Percentiles rank a stretch among this genome's conserved stretches.
phyloP scores from a whole-genome alignment of 2,888 invertebrate genomes.

The Dyspetes luteomarginatus region DNA sequence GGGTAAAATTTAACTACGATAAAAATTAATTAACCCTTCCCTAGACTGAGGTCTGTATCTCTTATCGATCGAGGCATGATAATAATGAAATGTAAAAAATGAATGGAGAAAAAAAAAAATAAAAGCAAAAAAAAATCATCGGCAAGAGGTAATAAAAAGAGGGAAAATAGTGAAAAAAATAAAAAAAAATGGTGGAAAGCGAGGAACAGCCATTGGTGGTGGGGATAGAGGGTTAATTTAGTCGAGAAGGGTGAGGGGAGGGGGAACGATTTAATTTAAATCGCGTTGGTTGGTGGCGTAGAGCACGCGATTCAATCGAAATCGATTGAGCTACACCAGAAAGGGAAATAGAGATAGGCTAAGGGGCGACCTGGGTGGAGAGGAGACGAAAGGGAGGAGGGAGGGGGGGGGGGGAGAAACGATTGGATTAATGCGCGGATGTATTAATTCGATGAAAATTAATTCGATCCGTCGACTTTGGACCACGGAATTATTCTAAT shows the following conservation, averaged over 20 bases:
- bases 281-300: slow-evolving; percentile 64
- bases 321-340: slow-evolving; percentile 75
- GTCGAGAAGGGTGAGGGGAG: slow-evolving; percentile 45
- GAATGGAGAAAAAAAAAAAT: too few relatives aligned
- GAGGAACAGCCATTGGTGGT: slow-evolving; percentile 34
- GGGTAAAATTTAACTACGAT: background rate
- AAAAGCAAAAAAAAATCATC: slow-evolving; percentile 16
- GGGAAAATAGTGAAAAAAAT: slow-evolving; percentile 22
- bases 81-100: slow-evolving; percentile 46
- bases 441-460: slow-evolving; percentile 82
- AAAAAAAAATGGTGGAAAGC: slow-evolving; percentile 16
- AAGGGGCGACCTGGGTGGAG: slow-evolving; percentile 7
- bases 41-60: background rate
- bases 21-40: background rate
- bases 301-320: slow-evolving; percentile 78
- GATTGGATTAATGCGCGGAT: slow-evolving; percentile 80
- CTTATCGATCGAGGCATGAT: slow-evolving; percentile 27
- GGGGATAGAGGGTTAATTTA: slow-evolving; percentile 64
- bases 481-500: slow-evolving; percentile 75
- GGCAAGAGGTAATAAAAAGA: background rate
- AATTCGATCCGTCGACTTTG: slow-evolving; percentile 77
- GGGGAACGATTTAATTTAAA: slow-evolving; percentile 79
- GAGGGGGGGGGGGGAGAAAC: slow-evolving; percentile 61
- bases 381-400: background rate
- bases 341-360: slow-evolving; percentile 53